Conservation (phyloP, 2,113 vertebrate species). For the Crotophaga sulcirostris region DNA sequence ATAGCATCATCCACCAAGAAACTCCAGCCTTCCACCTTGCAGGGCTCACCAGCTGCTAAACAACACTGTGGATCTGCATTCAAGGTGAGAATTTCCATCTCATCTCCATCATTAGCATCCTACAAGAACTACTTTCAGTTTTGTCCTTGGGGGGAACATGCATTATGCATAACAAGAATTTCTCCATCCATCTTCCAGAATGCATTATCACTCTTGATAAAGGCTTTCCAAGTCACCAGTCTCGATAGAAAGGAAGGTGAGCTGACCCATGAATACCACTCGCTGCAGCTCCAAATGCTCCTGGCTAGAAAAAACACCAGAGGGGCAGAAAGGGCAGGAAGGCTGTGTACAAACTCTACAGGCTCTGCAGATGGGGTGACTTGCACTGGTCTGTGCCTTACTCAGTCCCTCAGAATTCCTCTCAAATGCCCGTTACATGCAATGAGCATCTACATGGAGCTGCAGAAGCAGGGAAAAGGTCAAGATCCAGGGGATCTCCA, state of each 20-base stretch:
- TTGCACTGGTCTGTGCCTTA: too few relatives aligned
- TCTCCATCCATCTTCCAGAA: constrained; percentile 27
- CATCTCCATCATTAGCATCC: neutral
- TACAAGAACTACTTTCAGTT: neutral
- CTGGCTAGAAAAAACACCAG: neutral
- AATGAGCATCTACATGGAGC: fast-evolving
- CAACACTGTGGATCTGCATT: neutral
- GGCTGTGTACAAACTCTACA: neutral
- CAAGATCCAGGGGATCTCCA: neutral
- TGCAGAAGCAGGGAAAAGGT: neutral
- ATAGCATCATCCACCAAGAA: neutral
- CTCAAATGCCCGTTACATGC: neutral
- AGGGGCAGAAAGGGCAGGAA: neutral
- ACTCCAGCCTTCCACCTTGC: neutral
- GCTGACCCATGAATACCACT: neutral
- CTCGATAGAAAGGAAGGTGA: neutral
- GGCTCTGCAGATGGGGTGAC: neutral
- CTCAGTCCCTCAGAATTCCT: neutral
- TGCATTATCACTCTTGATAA: neutral
- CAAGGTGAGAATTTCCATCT: neutral
- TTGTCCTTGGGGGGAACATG: neutral
- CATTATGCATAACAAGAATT: constrained; percentile 23
- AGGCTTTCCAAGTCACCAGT: neutral
- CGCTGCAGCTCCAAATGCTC: neutral
- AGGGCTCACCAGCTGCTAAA: neutral